These are phyloP conservation scores for Torymus aiolomorphi DNA, from an alignment of 2,888 invertebrate genomes.

Conservation along the genomic window DNA sequence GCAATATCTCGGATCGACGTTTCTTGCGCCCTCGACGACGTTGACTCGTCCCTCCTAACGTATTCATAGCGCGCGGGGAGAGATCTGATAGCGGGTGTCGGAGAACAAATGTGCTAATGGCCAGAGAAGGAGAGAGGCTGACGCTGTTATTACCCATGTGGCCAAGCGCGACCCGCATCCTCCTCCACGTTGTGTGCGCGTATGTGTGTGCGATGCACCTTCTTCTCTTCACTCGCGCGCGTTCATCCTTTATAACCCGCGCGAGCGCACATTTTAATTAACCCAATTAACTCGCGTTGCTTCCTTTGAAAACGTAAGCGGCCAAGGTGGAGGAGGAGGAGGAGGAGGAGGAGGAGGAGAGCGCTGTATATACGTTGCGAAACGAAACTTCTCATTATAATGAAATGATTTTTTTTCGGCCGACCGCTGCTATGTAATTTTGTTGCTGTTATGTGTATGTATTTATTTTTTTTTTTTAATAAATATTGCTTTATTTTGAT, in stretches of 20 bases:
- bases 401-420: too few species aligned
- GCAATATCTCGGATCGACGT: neutral
- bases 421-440: too few species aligned
- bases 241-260: conserved; percentile 1
- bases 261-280: conserved; percentile 24
- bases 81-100: conserved; percentile 61
- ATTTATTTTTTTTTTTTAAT: too few species aligned
- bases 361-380: too few species aligned
- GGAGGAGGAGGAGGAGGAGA: too few species aligned
- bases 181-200: neutral
- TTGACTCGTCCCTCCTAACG: conserved; percentile 15
- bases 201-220: neutral
- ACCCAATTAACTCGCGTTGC: conserved; percentile 18
- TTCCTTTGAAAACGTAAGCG: neutral
- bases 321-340: too few species aligned
- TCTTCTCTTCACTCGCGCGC: neutral
- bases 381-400: too few species aligned
- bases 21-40: neutral
- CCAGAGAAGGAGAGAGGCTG: conserved; percentile 31
- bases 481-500: too few species aligned
- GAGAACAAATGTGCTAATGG: conserved; percentile 67
- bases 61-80: conserved; percentile 34
- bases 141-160: conserved; percentile 26
- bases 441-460: too few species aligned
- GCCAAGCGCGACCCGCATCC: neutral